These are phyloP conservation scores for Eumeta japonica DNA, from an alignment of 1,140 invertebrate species.

Conservation along the genomic window DNA sequence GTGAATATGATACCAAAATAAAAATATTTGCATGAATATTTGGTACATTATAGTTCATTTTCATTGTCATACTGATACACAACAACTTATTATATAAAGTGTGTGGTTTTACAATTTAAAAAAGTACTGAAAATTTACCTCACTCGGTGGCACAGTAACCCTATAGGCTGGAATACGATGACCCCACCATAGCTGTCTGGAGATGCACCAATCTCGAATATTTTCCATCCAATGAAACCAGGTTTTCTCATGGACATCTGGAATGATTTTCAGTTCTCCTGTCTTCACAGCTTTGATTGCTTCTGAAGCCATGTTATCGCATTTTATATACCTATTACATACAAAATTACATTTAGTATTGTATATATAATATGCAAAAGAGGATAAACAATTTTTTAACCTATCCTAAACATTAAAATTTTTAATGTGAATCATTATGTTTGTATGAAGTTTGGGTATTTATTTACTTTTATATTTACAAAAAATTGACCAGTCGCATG, in stretches of 20 bases:
- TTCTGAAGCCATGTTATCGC: slow-evolving; percentile 78
- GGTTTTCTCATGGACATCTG: slow-evolving; percentile 87
- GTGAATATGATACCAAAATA: too few relatives aligned
- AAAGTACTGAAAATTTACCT: slow-evolving; percentile 6
- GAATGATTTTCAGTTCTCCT: slow-evolving; percentile 88
- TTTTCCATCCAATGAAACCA: slow-evolving; percentile 97
- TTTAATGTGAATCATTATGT: too few relatives aligned
- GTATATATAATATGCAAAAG: neutral
- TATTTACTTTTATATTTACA: too few relatives aligned
- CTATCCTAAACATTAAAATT: too few relatives aligned
- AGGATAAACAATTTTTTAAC: too few relatives aligned
- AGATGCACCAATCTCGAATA: slow-evolving; percentile 90
- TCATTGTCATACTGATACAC: neutral
- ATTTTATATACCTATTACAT: slow-evolving; percentile 67
- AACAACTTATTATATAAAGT: neutral
- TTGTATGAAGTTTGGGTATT: too few relatives aligned
- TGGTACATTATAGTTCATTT: neutral
- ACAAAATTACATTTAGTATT: neutral
- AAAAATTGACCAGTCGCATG: too few relatives aligned
- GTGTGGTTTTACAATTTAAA: slow-evolving; percentile 3
- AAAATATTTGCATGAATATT: too few relatives aligned
- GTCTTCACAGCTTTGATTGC: slow-evolving; percentile 78
- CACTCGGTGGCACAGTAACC: slow-evolving; percentile 61
- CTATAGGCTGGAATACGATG: slow-evolving; percentile 96
- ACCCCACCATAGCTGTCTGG: slow-evolving; percentile 98